These are phyloP conservation scores for Agrilus biguttatus DNA, from an alignment of 2,888 invertebrate species.

Conservation along the genomic window DNA sequence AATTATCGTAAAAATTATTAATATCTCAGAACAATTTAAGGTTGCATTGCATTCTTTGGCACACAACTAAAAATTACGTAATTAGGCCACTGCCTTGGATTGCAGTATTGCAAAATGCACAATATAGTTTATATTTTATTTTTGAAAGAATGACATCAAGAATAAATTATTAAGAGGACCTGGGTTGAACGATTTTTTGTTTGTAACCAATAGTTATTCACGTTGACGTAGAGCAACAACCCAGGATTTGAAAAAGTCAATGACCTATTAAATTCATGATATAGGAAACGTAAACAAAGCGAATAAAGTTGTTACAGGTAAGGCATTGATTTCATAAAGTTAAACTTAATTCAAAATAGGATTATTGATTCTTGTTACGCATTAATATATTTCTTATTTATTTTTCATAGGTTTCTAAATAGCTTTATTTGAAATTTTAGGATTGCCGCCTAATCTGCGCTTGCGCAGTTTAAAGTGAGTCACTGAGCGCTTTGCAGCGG, in stretches of 20 bases:
- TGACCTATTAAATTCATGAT: constrained; percentile 11
- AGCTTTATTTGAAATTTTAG: constrained; percentile 6
- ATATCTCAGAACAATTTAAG: no score
- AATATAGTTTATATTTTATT: no score
- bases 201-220: no score
- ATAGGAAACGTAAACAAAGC: constrained; percentile 2
- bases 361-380: background rate
- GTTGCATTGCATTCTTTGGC: no score
- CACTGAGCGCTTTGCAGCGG: constrained; percentile 10
- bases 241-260: constrained; percentile 9
- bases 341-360: background rate
- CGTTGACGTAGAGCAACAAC: constrained; percentile 3
- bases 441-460: constrained; percentile 6
- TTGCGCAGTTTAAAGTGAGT: constrained; percentile 7
- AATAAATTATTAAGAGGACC: constrained; percentile 1
- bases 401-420: constrained; percentile 4
- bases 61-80: no score
- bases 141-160: no score
- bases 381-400: constrained; percentile 2
- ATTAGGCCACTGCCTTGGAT: no score
- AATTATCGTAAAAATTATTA: no score
- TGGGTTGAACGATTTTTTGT: constrained; percentile 1
- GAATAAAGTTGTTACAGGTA: background rate
- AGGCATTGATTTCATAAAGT: background rate
- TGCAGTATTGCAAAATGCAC: no score